phyloP scores from a whole-genome alignment of 2,113 vertebrate species.

The Pangasianodon hypophthalmus region DNA sequence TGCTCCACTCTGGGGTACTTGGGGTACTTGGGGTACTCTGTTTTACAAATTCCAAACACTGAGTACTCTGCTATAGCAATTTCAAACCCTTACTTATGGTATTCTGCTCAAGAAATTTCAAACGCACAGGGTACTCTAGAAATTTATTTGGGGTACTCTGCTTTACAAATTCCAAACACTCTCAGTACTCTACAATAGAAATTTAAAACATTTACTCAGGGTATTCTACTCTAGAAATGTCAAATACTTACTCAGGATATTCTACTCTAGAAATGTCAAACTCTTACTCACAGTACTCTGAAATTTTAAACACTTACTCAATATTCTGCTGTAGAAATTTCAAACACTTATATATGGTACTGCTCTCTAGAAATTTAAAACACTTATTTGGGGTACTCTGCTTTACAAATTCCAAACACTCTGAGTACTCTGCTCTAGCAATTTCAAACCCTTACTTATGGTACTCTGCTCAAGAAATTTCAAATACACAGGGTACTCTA shows the following conservation, averaged over 20 bases:
- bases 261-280: too few relatives aligned
- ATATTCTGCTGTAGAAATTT: background rate
- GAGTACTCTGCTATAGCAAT: background rate
- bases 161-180: background rate
- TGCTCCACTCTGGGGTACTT: background rate
- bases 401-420: background rate
- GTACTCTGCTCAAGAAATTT: background rate
- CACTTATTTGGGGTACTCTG: background rate
- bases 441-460: background rate
- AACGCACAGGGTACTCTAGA: too few relatives aligned
- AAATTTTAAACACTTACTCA: background rate
- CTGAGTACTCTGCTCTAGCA: background rate
- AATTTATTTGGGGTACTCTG: background rate
- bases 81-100: background rate
- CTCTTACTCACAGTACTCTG: background rate
- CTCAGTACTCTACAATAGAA: background rate
- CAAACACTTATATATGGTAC: background rate
- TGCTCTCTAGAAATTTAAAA: background rate
- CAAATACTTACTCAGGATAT: too few relatives aligned
- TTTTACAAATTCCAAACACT: too few relatives aligned
- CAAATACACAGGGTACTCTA: background rate
- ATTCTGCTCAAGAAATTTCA: background rate
- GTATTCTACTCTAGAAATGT: too few relatives aligned
- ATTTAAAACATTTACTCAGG: background rate
- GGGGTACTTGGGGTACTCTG: too few relatives aligned